Percentiles rank a stretch among this genome's conserved stretches.
phyloP scores from a whole-genome alignment of 2,888 invertebrate genomes.

The Leucozona laternaria region DNA sequence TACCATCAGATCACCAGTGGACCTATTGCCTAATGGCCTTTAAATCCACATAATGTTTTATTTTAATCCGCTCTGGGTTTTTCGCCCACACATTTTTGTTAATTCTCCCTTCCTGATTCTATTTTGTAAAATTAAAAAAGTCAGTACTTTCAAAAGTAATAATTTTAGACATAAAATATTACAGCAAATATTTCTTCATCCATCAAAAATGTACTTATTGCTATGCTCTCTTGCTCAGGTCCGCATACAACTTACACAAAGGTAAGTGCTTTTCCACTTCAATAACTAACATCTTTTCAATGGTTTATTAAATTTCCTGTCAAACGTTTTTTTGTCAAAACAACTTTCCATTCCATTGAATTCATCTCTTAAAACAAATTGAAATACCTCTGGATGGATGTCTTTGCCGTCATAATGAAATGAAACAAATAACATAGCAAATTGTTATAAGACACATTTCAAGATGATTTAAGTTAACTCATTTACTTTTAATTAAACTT shows the following conservation, averaged over 20 bases:
- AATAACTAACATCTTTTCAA: conserved; percentile 4
- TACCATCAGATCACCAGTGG: too few species aligned
- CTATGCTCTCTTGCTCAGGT: neutral
- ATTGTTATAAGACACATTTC: conserved; percentile 21
- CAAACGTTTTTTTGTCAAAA: conserved; percentile 5
- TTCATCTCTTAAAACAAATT: conserved; percentile 24
- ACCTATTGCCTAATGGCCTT: too few species aligned
- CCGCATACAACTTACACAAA: too few species aligned
- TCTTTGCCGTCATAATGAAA: conserved; percentile 33
- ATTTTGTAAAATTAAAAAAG: neutral
- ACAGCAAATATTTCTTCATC: conserved; percentile 4
- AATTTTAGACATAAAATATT: neutral
- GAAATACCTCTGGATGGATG: conserved; percentile 34
- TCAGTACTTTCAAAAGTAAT: neutral
- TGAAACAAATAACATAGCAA: conserved; percentile 42
- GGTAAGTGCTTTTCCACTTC: neutral
- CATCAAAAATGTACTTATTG: neutral
- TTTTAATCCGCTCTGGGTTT: too few species aligned
- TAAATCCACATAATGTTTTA: too few species aligned
- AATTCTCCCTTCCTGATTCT: neutral
- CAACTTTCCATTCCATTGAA: neutral
- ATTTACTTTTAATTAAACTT: conserved; percentile 64
- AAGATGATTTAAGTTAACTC: conserved; percentile 58
- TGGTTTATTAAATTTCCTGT: conserved; percentile 8
- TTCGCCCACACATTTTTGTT: too few species aligned